Evolutionary conservation across 2,113 vertebrate species (phyloP).

Genomic region (Rhizomys pruinosus): DNA sequence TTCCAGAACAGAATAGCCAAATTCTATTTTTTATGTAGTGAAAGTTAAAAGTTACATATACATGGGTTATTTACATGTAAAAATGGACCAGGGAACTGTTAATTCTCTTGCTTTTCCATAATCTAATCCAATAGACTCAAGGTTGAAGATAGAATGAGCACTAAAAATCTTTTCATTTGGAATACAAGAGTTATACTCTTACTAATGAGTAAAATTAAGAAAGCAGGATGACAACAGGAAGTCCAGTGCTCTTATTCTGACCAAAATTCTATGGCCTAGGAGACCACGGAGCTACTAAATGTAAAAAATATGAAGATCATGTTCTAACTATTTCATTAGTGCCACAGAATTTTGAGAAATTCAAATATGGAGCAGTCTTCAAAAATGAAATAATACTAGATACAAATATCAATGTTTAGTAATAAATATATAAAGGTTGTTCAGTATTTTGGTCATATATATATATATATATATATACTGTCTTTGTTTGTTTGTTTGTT

Average conservation of each 20-base stretch:
- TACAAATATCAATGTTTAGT: not conserved
- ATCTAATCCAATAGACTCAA: not conserved
- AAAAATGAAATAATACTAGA: constrained; percentile 28
- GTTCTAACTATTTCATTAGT: not conserved
- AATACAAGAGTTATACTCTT: constrained; percentile 5
- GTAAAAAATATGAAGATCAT: not conserved
- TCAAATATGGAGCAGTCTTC: not conserved
- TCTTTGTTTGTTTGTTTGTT: too few species aligned
- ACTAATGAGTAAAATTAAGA: not conserved
- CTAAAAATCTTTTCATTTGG: not conserved
- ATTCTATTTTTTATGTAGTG: not conserved
- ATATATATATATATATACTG: too few species aligned
- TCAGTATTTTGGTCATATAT: not conserved
- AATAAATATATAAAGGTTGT: constrained; percentile 6
- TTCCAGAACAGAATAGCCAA: not conserved
- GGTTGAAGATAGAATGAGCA: not conserved
- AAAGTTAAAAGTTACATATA: not conserved
- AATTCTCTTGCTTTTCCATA: not conserved
- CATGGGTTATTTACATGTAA: not conserved
- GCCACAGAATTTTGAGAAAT: not conserved
- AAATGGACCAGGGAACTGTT: not conserved
- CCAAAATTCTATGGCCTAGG: not conserved
- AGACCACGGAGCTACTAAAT: not conserved
- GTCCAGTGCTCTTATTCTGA: not conserved
- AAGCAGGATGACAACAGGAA: not conserved